phyloP scores from a whole-genome alignment of 2,797 vertebrate species.

The Todus mexicanus region DNA sequence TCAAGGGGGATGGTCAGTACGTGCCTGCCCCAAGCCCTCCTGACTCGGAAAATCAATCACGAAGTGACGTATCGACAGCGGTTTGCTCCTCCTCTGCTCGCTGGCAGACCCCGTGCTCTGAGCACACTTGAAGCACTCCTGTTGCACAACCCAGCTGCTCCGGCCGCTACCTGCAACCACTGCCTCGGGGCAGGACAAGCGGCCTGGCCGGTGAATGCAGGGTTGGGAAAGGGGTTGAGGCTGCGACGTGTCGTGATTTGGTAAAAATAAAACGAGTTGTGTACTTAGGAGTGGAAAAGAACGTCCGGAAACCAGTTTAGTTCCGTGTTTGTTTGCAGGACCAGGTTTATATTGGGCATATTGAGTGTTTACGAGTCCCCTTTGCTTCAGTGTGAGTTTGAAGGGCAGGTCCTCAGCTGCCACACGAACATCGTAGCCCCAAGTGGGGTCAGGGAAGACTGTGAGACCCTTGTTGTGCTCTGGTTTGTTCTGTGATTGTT shows the following conservation, averaged over 20 bases:
- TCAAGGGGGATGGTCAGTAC: neutral
- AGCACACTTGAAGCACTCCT: fast-evolving
- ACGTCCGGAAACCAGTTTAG: neutral
- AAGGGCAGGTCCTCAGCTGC: neutral
- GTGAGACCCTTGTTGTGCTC: neutral
- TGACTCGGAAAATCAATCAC: neutral
- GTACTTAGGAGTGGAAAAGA: neutral
- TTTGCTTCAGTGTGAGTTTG: neutral
- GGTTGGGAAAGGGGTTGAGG: neutral
- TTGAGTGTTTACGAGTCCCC: neutral
- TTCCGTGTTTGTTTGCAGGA: neutral
- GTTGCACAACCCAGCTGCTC: neutral
- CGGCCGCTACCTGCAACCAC: fast-evolving
- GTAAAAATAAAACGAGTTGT: neutral
- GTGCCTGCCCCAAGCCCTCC: neutral
- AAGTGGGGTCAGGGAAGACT: neutral
- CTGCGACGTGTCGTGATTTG: neutral
- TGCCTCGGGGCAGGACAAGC: neutral
- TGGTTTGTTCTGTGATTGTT: neutral
- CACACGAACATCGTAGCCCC: fast-evolving
- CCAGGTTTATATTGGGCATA: neutral
- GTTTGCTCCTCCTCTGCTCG: neutral
- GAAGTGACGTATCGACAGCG: neutral
- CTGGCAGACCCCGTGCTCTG: fast-evolving
- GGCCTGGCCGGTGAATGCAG: neutral